phyloP scores from a whole-genome alignment of 2,113 vertebrate species.

The Sphaerodactylus townsendi region DNA sequence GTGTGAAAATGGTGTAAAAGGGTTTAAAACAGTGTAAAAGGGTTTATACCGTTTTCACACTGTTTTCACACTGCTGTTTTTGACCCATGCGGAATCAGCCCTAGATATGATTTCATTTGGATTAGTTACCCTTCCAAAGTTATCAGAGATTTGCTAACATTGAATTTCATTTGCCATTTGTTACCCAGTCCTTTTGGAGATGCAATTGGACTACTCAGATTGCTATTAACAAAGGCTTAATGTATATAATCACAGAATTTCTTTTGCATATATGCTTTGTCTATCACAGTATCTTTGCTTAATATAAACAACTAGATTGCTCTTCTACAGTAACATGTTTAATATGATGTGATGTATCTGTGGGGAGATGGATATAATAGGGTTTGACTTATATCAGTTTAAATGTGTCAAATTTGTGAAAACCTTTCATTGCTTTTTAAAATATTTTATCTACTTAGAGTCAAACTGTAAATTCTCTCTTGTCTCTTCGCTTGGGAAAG shows the following conservation, averaged over 20 bases:
- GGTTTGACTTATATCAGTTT: not conserved
- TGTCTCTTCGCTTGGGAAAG: constrained; percentile 1
- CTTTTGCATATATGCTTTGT: too few relatives aligned
- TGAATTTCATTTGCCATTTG: too few relatives aligned
- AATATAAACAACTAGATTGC: not conserved
- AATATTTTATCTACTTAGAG: not conserved
- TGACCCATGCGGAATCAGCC: too few relatives aligned
- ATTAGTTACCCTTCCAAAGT: too few relatives aligned
- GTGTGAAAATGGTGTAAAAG: too few relatives aligned
- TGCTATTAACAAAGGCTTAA: not conserved
- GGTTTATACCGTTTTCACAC: too few relatives aligned
- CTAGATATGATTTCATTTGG: too few relatives aligned
- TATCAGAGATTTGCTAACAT: too few relatives aligned
- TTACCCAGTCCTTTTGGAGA: too few relatives aligned
- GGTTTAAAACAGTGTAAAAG: too few relatives aligned
- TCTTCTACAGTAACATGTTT: not conserved
- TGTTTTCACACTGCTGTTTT: too few relatives aligned
- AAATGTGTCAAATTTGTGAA: not conserved
- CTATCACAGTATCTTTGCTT: not conserved
- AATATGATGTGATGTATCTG: not conserved
- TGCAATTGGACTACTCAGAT: too few relatives aligned
- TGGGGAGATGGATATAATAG: not conserved
- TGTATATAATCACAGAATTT: not conserved
- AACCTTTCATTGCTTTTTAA: not conserved
- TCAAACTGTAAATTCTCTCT: not conserved